A percentile compares a stretch with the other conserved stretches of the same genome.
phyloP scores from a whole-genome alignment of 2,797 vertebrate genomes.

The Chanos chanos region DNA sequence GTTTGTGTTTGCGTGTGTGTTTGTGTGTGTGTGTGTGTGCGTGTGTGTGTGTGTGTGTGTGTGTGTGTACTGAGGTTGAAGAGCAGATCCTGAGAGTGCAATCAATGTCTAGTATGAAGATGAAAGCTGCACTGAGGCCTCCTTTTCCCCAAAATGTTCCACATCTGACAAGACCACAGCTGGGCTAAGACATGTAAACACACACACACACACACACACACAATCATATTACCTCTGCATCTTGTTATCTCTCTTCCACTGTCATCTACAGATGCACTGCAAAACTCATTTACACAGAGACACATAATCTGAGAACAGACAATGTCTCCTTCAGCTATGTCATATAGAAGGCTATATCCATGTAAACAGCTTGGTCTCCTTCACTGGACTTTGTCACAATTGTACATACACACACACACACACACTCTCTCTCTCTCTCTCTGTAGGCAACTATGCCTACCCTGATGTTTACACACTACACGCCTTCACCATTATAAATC shows the following conservation, averaged over 20 bases:
- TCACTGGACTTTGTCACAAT: no score
- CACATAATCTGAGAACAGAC: no score
- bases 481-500: constrained; percentile 15
- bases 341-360: no score
- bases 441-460: constrained; percentile 16
- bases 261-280: no score
- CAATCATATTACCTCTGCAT: no score
- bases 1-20: constrained; percentile 10
- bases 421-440: constrained; percentile 14
- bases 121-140: constrained; percentile 7
- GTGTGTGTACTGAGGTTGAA: constrained; percentile 2
- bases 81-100: constrained; percentile 21
- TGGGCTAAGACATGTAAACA: no score
- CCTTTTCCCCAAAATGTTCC: not conserved
- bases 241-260: no score
- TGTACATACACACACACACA: constrained; percentile 5
- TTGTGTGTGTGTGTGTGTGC: constrained; percentile 8
- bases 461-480: constrained; percentile 17
- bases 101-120: constrained; percentile 29
- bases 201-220: no score
- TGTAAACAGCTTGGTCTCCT: no score
- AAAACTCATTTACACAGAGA: no score
- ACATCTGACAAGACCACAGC: not conserved
- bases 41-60: no score
- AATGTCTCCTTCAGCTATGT: no score